Percentiles rank a stretch among this genome's conserved stretches.
Conservation (phyloP, 2,113 vertebrate species). For the Pituophis catenifer region DNA sequence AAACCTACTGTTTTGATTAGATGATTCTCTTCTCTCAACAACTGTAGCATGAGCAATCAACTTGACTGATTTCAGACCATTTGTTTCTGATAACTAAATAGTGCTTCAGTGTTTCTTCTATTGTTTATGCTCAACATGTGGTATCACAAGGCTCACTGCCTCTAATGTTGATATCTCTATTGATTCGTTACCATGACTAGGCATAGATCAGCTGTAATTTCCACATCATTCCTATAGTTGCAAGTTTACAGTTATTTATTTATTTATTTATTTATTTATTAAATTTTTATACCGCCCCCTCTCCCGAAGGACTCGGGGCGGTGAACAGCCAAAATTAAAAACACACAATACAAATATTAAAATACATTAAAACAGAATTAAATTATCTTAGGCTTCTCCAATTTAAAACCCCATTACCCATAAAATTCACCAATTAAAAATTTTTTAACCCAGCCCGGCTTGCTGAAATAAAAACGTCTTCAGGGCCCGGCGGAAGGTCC, state of each 20-base stretch:
- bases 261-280: no score
- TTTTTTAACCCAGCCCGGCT: no score
- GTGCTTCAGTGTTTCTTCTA: not conserved
- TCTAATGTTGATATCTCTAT: not conserved
- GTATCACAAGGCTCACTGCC: not conserved
- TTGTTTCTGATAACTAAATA: not conserved
- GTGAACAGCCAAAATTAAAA: no score
- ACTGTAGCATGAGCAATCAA: not conserved
- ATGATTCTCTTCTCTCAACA: not conserved
- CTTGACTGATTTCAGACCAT: not conserved
- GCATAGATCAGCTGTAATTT: not conserved
- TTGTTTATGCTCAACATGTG: not conserved
- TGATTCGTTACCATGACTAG: not conserved
- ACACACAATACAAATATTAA: no score
- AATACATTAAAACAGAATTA: no score
- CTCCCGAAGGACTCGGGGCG: no score
- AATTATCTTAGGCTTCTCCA: no score
- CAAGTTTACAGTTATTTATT: not conserved
- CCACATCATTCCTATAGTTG: not conserved
- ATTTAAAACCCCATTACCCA: no score
- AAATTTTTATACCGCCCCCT: no score
- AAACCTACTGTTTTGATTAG: not conserved
- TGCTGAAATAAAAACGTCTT: no score
- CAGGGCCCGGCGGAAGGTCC: no score
- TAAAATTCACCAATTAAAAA: no score